Evolutionary conservation across 2,888 invertebrate genomes (phyloP), one percentile per base, ranked within the genome.

Genomic region (Prenolepis imparis): DNA sequence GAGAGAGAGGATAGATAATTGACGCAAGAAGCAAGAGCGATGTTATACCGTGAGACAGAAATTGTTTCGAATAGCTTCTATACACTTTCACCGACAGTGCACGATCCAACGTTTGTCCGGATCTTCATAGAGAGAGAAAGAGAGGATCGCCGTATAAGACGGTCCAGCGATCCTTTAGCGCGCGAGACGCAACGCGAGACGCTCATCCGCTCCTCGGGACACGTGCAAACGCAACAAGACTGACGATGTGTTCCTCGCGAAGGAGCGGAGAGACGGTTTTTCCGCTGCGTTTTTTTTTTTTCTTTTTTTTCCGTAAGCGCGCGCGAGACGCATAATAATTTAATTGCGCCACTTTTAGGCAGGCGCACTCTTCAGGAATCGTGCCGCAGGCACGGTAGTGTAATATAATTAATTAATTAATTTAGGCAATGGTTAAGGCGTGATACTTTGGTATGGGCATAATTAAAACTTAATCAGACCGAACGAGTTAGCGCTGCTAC

Each of bases 161-260:
- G 63, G 67, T 55, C 73, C 28, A 28, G 66, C 77, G 57, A 73
- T 73, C 73, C 74, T 73, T 59, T 59, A 48, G 44, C 72, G 83
- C n/a, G 77, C 78, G 72, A 87, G 11, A 68, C 84, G 72, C 77
- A 78, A 21, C 44, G 72, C 84, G 80, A 83, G 28, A 72, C 9
- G 41, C 86, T 84, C 28, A 28, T 28, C 86, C 85, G 72, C 85
- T 87, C 86, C 68, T 41, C 44, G 21, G 81, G 84, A 85, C 88
- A 80, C 77, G 86, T 88, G 90, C 82, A 92, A 92, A 92, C 90
- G 92, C 90, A 91, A 92, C 90, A 92, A 92, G 92, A 92, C 91
- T 92, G 91, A 92, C 84, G 89, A 92, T 89, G 88, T 84, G 86
- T 88, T 85, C 48, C 77, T 84, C 63, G 64, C 73, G 82, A 73